Conservation (phyloP, 2,888 invertebrate species). For the Aphidius colemani region DNA sequence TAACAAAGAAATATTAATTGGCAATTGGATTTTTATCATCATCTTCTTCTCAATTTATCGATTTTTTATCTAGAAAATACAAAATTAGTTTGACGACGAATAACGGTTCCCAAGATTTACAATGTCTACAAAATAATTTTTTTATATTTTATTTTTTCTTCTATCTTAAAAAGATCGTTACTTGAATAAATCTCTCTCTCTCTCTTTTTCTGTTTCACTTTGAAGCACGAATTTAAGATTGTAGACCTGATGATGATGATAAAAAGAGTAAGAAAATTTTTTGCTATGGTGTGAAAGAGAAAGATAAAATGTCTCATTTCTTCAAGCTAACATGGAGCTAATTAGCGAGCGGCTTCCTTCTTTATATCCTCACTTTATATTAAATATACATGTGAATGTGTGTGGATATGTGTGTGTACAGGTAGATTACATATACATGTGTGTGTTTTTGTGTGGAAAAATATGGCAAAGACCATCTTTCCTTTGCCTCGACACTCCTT, state of each 20-base stretch:
- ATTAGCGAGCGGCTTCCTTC: constrained; percentile 33
- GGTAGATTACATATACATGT: too few relatives aligned
- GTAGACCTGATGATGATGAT: not conserved
- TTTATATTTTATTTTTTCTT: too few relatives aligned
- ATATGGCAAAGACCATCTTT: too few relatives aligned
- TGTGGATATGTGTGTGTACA: too few relatives aligned
- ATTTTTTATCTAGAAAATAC: not conserved
- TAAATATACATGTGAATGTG: too few relatives aligned
- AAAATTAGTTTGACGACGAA: too few relatives aligned
- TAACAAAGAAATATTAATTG: not conserved
- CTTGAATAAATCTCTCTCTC: constrained; percentile 13
- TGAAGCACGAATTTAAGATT: too few relatives aligned
- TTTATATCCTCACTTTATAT: not conserved
- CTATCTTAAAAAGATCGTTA: constrained; percentile 16
- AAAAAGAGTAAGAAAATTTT: constrained; percentile 7
- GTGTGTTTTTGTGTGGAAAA: too few relatives aligned
- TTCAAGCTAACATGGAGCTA: constrained; percentile 36
- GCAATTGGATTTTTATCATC: not conserved
- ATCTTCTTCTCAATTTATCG: not conserved
- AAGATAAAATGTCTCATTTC: constrained; percentile 30
- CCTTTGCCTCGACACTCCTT: too few relatives aligned
- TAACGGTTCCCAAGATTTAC: too few relatives aligned
- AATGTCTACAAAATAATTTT: too few relatives aligned
- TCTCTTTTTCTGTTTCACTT: too few relatives aligned
- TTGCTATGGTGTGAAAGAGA: constrained; percentile 4